Conservation (phyloP, 2,797 vertebrate species). For the Mareca penelope region DNA sequence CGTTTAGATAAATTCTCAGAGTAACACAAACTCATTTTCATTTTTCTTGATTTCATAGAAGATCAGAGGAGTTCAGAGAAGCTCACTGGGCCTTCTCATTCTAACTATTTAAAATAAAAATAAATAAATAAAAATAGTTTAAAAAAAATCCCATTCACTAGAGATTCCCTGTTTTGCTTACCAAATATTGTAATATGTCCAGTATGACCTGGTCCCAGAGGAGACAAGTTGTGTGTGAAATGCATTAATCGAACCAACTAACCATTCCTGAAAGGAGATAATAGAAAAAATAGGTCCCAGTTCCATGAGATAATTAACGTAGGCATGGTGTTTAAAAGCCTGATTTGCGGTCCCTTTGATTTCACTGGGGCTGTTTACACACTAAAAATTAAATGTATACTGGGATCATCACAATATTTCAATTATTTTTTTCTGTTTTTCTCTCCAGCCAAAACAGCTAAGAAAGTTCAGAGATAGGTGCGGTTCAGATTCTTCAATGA, state of each 20-base stretch:
- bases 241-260: constrained; percentile 12
- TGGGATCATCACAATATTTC: neutral
- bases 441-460: neutral
- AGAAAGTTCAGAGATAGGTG: neutral
- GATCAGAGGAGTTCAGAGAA: neutral
- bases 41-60: constrained; percentile 19
- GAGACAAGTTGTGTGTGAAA: neutral
- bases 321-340: constrained; percentile 19
- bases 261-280: constrained; percentile 10
- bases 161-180: constrained; percentile 11
- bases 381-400: neutral
- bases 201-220: neutral
- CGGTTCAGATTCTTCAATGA: neutral
- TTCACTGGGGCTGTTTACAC: constrained; percentile 8
- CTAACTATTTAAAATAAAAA: neutral
- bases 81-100: constrained; percentile 23
- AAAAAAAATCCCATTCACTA: neutral
- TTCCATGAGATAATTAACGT: neutral
- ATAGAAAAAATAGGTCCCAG: constrained; percentile 10
- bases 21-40: constrained; percentile 20
- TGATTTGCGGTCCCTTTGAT: constrained; percentile 2
- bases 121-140: no score
- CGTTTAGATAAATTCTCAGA: neutral
- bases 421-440: neutral
- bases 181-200: neutral